Evolutionary conservation across 1,140 invertebrate genomes (phyloP), one percentile per base, ranked within the genome.

Genomic region (Lutraria rhynchaena): DNA sequence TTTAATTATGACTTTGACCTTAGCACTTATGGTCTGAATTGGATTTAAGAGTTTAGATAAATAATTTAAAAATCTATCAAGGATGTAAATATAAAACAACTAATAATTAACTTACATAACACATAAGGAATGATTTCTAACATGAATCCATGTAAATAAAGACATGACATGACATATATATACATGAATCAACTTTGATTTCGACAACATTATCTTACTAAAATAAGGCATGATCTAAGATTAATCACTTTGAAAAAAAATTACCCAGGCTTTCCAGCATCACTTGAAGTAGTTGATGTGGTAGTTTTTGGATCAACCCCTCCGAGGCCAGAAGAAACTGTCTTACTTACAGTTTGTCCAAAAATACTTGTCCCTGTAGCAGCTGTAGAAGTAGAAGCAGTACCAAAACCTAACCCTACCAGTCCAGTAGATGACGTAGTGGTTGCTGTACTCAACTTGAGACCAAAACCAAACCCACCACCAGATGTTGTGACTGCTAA

Each of bases 281-380:
- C 80, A 57, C 70, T 75, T 44, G 74, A 82, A 60, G 86, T 35
- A 53, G 81, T 61, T 67, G 86, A 81, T 31, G 85, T 81, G 29
- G 87, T 92, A 41, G 93, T 91, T 22, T 94, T 93, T 41, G 94
- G 93, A 83, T 95, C 94, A 41, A 95, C 90, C 19, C 95, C 95
- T 5, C 95, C 95, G 3, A 96, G 90, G 9, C 95, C 95, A 86
- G 90, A 90, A 82, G 91, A 92, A 3, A 94, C 88, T 46, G 89
- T 77, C 24, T 91, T 84, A 33, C 91, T 71, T 31, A 82, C 31
- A 9, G 81, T 49, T 24, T 55, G 63, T 53, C 85, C 80, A 84
- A 85, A 87, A 41, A 84, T 81, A 61, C 85, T 87, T 22, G 74
- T 63, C 15, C 35, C 17, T 29, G 83, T 69, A 74, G 44, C 31